These are phyloP conservation scores for Cynopterus sphinx DNA, from an alignment of 2,797 vertebrate species.

Conservation along the genomic window DNA sequence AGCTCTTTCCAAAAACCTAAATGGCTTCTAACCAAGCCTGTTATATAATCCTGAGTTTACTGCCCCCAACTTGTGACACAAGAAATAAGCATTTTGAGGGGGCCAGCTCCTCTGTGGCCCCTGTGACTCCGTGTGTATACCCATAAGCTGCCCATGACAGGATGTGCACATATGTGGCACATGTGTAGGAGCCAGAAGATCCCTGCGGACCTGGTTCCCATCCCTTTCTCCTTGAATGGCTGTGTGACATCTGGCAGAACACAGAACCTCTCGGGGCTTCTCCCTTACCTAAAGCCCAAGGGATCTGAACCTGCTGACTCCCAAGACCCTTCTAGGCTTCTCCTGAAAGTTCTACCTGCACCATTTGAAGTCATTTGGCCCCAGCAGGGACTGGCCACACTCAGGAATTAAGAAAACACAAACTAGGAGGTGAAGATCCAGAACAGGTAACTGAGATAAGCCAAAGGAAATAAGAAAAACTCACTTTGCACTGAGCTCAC, in stretches of 20 bases:
- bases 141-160: accelerated
- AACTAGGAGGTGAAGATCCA: background rate
- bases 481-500: background rate
- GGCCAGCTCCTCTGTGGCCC: background rate
- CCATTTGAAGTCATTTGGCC: background rate
- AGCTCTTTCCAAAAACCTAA: background rate
- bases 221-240: background rate
- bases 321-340: background rate
- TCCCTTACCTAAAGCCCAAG: background rate
- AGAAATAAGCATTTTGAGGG: background rate
- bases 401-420: background rate
- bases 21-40: background rate
- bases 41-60: slow-evolving; percentile 18
- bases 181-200: accelerated
- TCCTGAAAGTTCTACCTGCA: background rate
- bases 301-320: background rate
- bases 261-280: background rate
- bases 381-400: background rate
- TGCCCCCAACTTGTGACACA: background rate
- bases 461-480: background rate
- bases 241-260: background rate
- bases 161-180: accelerated
- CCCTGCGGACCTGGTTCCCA: accelerated
- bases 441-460: background rate
- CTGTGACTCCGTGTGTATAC: background rate